Base-by-base conservation (phyloP, 2,888 invertebrate genomes). In the Pogonocherus hispidulus region DNA sequence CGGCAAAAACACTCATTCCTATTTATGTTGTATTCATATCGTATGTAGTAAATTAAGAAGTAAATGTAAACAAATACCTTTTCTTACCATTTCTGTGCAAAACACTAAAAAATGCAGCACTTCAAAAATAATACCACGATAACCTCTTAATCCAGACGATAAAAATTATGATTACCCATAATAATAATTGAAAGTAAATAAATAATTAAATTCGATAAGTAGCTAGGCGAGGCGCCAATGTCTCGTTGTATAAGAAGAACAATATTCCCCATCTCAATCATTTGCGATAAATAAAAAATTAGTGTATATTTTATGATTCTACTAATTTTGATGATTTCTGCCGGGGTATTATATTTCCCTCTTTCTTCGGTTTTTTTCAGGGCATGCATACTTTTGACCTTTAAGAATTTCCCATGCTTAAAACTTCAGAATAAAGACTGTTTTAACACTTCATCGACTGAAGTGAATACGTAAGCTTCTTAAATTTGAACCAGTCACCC, bases 141-240 rank as follows among this genome's bases (percentile, higher is more conserved):
- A 57, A 57, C 57, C 57, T 41, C 46, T 55, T 46, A 56, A 57
- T 57, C 57, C 22, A 6, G 22, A 16, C 23, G 57, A 57, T 57
- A 57, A 44, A 57, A 57, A 46, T 14, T 44, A 57, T 46, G 37
- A 44, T 16, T 23, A 27, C 22, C n/a, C n/a, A 9, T 23, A n/a
- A 57, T 57, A 57, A 57, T 23, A 57, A 57, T 57, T 57, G 57
- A 57, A 57, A 57, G 23, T 44, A 57, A 57, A 57, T 57, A 44
- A 57, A 57, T 57, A 57, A 57, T 57, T 57, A 57, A 57, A 41
- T 23, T 23, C 22, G 57, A 57, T 57, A 57, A 41, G 3, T 41
- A n/a, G 9, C 41, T 14, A 5, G 41, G 44, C 57, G 44, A 23
- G 57, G 57, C 57, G 57, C 57, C 57, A 57, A 23, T 23, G 14